A percentile compares a stretch with the other conserved stretches of the same genome.
These are phyloP conservation scores for Melanotus villosus DNA, from an alignment of 2,888 invertebrate genomes.

Conservation along the genomic window DNA sequence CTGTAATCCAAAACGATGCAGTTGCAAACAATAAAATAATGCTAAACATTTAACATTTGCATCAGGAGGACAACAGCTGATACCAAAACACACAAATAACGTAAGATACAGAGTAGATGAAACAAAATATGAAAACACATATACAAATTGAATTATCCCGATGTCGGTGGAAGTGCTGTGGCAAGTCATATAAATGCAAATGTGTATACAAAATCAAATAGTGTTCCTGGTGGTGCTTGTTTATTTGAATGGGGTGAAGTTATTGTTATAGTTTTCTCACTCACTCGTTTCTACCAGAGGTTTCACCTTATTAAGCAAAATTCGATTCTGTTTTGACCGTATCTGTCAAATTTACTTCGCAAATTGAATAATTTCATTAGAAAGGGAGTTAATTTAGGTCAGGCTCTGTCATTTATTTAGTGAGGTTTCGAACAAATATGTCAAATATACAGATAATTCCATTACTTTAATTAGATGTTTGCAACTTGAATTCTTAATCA, in stretches of 20 bases:
- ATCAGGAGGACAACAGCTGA: neutral
- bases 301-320: too few relatives aligned
- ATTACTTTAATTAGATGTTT: too few relatives aligned
- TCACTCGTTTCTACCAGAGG: neutral
- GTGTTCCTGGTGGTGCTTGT: constrained; percentile 32
- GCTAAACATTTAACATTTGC: neutral
- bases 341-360: too few relatives aligned
- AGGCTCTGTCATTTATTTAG: too few relatives aligned
- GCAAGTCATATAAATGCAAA: constrained; percentile 45
- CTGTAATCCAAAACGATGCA: neutral
- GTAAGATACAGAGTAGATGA: constrained; percentile 37
- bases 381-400: too few relatives aligned
- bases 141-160: constrained; percentile 46
- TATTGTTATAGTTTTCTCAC: constrained; percentile 27
- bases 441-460: too few relatives aligned
- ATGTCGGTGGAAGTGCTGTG: constrained; percentile 27
- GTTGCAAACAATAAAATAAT: neutral
- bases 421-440: too few relatives aligned
- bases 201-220: constrained; percentile 38
- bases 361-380: too few relatives aligned
- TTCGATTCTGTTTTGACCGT: too few relatives aligned
- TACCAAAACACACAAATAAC: neutral
- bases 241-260: constrained; percentile 27
- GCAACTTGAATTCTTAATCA: too few relatives aligned
- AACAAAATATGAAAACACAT: constrained; percentile 44